Percentiles rank a stretch among this genome's conserved stretches.
Evolutionary conservation across 2,113 vertebrate genomes (phyloP).

Genomic region (Sminthopsis crassicaudata): DNA sequence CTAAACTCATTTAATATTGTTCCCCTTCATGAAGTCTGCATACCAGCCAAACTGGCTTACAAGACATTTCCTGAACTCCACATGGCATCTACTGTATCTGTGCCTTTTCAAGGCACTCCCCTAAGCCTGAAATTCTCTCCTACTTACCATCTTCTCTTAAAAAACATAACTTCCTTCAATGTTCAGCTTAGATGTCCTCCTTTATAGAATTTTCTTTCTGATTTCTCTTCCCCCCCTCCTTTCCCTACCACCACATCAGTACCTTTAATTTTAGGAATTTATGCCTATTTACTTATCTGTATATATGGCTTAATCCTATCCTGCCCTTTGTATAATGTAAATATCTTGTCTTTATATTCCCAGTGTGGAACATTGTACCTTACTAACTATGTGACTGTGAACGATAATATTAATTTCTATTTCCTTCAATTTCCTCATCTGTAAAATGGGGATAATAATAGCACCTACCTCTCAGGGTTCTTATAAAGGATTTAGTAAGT

Average conservation of each 20-base stretch:
- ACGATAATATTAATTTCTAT: no score
- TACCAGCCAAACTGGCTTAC: background rate
- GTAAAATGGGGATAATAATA: no score
- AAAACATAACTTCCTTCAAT: background rate
- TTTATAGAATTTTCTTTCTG: background rate
- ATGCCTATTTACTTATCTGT: background rate
- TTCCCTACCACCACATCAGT: background rate
- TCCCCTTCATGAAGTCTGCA: background rate
- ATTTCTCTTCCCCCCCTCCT: background rate
- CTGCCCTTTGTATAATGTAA: no score
- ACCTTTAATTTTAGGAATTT: background rate
- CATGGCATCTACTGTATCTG: background rate
- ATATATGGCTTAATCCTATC: background rate
- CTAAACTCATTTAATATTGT: background rate
- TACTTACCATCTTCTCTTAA: background rate
- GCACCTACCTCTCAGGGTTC: no score
- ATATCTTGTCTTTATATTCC: no score
- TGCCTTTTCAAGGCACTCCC: background rate
- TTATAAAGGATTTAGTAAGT: background rate
- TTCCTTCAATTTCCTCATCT: no score
- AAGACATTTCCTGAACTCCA: background rate
- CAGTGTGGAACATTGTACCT: no score
- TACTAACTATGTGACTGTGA: no score
- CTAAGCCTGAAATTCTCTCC: background rate
- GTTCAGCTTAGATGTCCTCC: background rate